Conservation (phyloP, 2,797 vertebrate genomes). For the Lepilemur ruficaudatus region DNA sequence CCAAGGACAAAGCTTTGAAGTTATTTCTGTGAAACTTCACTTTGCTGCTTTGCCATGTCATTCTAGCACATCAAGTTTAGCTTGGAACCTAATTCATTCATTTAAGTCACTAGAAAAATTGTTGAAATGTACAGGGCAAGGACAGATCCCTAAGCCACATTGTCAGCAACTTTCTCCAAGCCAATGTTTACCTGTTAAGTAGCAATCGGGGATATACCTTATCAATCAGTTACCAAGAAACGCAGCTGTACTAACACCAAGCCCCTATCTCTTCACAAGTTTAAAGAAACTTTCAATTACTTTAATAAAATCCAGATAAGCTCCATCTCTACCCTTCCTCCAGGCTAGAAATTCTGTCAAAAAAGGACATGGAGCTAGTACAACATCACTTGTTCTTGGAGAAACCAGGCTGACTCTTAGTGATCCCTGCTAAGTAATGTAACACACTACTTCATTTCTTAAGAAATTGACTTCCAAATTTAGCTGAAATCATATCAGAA, state of each 20-base stretch:
- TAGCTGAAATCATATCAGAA: neutral
- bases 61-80: neutral
- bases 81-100: neutral
- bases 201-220: neutral
- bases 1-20: neutral
- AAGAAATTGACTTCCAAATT: constrained; percentile 30
- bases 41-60: neutral
- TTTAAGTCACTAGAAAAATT: neutral
- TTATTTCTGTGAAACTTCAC: neutral
- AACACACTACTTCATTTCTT: neutral
- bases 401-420: neutral
- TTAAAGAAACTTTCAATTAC: constrained; percentile 24
- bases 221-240: constrained; percentile 8
- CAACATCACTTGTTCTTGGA: constrained; percentile 28
- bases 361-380: neutral
- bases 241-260: neutral
- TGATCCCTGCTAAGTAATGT: constrained; percentile 35
- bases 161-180: neutral
- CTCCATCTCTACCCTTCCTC: neutral
- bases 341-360: neutral
- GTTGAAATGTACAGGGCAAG: neutral
- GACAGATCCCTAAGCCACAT: neutral
- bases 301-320: constrained; percentile 39
- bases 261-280: neutral
- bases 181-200: neutral